phyloP scores from a whole-genome alignment of 2,797 vertebrate species.

The Diglossa cyanea region DNA sequence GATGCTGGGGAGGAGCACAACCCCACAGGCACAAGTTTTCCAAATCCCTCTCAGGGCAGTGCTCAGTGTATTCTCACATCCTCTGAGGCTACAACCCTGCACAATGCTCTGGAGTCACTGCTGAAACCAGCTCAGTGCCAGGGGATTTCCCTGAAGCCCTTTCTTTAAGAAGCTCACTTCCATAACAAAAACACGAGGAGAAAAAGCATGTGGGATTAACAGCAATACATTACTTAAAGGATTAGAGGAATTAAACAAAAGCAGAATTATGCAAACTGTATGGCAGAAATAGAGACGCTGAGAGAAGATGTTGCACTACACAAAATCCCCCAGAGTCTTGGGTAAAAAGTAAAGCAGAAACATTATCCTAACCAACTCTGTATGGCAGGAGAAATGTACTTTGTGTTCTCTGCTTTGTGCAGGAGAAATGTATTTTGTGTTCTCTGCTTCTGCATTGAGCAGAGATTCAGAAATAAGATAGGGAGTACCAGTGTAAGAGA shows the following conservation, averaged over 20 bases:
- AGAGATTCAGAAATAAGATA: neutral
- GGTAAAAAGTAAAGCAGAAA: neutral
- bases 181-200: neutral
- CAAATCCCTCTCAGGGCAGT: neutral
- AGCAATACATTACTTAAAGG: neutral
- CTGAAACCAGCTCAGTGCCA: neutral
- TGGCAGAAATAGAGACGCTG: neutral
- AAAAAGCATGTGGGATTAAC: neutral
- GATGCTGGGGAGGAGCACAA: neutral
- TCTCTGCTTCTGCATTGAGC: neutral
- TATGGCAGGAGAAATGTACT: neutral
- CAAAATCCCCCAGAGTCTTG: neutral
- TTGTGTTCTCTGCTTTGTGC: neutral
- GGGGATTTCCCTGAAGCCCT: neutral
- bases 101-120: neutral
- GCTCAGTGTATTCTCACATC: fast-evolving
- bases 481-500: neutral
- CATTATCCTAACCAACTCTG: neutral
- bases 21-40: neutral
- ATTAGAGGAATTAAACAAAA: conserved; percentile 14
- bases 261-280: neutral
- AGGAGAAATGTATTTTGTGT: no score
- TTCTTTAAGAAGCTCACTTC: neutral
- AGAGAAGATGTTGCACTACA: neutral
- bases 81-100: fast-evolving